Evolutionary conservation across 2,888 invertebrate genomes (phyloP).

Genomic region (Cerastoderma edule): DNA sequence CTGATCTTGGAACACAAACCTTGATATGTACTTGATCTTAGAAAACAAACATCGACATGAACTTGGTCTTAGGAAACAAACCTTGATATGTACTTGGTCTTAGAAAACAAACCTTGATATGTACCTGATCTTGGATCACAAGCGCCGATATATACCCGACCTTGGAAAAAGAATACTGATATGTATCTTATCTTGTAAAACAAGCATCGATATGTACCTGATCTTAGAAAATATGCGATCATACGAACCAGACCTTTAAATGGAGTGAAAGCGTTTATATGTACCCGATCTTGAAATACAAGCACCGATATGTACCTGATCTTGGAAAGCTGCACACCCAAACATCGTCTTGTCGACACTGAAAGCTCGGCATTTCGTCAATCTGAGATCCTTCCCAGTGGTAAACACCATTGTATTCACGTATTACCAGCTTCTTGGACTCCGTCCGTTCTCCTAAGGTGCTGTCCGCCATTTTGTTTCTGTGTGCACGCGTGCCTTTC

Average conservation of each 20-base stretch:
- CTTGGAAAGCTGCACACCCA: slow-evolving; percentile 25
- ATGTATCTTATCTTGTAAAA: not conserved
- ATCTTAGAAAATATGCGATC: no score
- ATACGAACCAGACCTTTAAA: no score
- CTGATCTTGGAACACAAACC: no score
- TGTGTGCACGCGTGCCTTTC: not conserved
- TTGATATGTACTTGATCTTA: no score
- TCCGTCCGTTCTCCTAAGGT: not conserved
- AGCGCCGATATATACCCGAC: no score
- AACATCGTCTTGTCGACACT: slow-evolving; percentile 1
- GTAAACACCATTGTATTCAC: not conserved
- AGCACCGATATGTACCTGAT: slow-evolving; percentile 5
- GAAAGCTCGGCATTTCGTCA: slow-evolving; percentile 4
- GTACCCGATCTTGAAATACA: not conserved
- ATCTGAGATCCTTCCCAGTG: slow-evolving; percentile 6
- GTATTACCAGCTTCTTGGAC: not conserved
- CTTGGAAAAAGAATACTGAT: not conserved
- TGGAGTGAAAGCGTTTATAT: not conserved
- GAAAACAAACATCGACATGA: no score
- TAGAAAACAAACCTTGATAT: no score
- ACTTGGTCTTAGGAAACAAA: no score
- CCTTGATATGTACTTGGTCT: no score
- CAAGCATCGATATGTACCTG: no score
- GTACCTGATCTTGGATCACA: no score
- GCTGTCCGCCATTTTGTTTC: not conserved